phyloP scores from a whole-genome alignment of 2,888 invertebrate species.

The Erebia aethiops region DNA sequence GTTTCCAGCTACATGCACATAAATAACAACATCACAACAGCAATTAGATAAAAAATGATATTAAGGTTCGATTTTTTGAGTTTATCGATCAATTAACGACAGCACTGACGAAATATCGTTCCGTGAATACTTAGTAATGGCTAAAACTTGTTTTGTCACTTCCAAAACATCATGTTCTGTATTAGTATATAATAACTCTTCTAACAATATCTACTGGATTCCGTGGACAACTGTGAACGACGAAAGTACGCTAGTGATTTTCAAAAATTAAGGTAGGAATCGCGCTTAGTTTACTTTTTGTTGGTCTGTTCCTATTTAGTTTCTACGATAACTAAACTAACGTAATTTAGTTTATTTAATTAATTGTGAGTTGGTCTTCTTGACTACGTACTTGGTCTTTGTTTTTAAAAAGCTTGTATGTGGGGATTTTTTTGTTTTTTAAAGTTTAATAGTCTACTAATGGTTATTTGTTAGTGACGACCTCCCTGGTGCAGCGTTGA shows the following conservation, averaged over 20 bases:
- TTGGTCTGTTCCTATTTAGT: not conserved
- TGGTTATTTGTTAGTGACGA: too few relatives aligned
- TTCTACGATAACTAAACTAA: not conserved
- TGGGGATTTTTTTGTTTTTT: too few relatives aligned
- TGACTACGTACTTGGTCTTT: too few relatives aligned
- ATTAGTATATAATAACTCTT: conserved; percentile 35
- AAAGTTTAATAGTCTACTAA: too few relatives aligned
- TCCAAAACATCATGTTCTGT: conserved; percentile 35
- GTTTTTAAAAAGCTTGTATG: too few relatives aligned
- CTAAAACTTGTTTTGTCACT: conserved; percentile 39
- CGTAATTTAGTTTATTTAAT: too few relatives aligned
- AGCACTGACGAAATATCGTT: conserved; percentile 35
- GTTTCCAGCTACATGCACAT: not conserved
- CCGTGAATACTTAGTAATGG: conserved; percentile 32
- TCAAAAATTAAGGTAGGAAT: conserved; percentile 25
- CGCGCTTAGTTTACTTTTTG: not conserved
- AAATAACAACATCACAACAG: not conserved
- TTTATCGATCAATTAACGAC: conserved; percentile 27
- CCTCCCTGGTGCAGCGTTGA: too few relatives aligned
- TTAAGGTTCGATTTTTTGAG: conserved; percentile 6
- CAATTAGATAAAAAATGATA: conserved; percentile 9
- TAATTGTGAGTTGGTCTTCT: too few relatives aligned
- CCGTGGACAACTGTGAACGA: conserved; percentile 23
- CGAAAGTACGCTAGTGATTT: conserved; percentile 21
- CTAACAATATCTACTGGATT: conserved; percentile 21